Evolutionary conservation across 1,140 invertebrate genomes (phyloP).

Genomic region (Orchesella cincta): DNA sequence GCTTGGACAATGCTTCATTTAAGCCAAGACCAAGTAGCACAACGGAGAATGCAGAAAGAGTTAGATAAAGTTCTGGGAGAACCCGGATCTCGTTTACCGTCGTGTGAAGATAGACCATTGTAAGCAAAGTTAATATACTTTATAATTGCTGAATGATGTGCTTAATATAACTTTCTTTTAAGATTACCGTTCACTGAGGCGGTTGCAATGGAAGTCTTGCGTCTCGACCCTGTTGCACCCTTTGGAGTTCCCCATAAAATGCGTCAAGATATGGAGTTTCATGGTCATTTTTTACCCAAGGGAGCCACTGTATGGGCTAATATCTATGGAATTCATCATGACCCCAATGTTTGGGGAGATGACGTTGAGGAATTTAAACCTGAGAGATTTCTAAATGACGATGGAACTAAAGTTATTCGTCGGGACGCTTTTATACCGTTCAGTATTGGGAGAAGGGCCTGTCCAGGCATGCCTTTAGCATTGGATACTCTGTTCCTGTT

Average conservation of each 20-base stretch:
- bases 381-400: constrained; percentile 56
- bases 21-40: constrained; percentile 54
- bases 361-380: constrained; percentile 57
- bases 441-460: constrained; percentile 55
- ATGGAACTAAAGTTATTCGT: constrained; percentile 25
- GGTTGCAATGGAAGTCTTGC: constrained; percentile 61
- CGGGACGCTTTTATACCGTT: constrained; percentile 39
- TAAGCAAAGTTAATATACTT: constrained; percentile 52
- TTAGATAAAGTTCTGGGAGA: constrained; percentile 54
- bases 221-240: constrained; percentile 62
- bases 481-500: constrained; percentile 52
- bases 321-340: constrained; percentile 56
- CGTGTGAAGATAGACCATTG: constrained; percentile 19
- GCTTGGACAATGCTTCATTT: constrained; percentile 46
- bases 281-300: constrained; percentile 54
- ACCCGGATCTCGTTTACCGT: not conserved
- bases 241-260: constrained; percentile 59
- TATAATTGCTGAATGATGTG: not conserved
- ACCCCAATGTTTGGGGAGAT: constrained; percentile 56
- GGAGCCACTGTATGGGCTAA: constrained; percentile 56
- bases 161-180: not conserved
- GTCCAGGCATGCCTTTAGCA: constrained; percentile 65
- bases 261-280: constrained; percentile 46
- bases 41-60: constrained; percentile 55
- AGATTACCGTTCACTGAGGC: constrained; percentile 65